A percentile compares a stretch with the other conserved stretches of the same genome.
Evolutionary conservation across 2,888 invertebrate species (phyloP).

Genomic region (Lepeophtheirus nordmannii): DNA sequence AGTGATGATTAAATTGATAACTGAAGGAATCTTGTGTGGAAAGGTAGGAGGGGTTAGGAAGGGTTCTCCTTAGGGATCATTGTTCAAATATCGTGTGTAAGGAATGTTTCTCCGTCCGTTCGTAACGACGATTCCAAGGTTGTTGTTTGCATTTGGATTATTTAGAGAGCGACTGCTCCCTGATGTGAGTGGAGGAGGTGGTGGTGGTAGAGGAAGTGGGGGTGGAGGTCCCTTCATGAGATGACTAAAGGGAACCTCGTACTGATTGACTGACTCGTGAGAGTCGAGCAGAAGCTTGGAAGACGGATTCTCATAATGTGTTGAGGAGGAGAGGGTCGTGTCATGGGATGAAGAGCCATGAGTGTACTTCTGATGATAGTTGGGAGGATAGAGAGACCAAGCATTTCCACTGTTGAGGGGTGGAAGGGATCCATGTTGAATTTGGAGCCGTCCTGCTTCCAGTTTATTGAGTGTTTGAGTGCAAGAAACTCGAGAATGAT

Average conservation of each 20-base stretch:
- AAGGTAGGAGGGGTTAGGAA: not conserved
- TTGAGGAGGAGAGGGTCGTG: not conserved
- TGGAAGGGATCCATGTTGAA: conserved; percentile 3
- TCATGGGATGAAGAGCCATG: conserved; percentile 16
- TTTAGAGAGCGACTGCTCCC: not conserved
- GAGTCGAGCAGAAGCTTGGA: not conserved
- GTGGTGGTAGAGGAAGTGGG: not conserved
- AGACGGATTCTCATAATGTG: not conserved
- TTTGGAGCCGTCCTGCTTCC: not conserved
- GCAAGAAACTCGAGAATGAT: not conserved
- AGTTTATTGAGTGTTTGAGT: not conserved
- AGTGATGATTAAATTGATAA: not conserved
- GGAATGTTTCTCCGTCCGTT: conserved; percentile 3
- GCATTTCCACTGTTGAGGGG: not conserved
- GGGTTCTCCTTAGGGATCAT: not conserved
- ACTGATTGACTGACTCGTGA: conserved; percentile 1
- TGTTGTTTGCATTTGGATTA: not conserved
- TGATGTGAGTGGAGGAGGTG: not conserved
- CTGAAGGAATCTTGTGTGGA: conserved; percentile 6
- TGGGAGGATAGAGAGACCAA: conserved; percentile 14
- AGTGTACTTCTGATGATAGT: conserved; percentile 1
- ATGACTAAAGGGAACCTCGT: conserved; percentile 20
- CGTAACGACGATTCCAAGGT: not conserved
- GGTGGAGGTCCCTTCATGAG: conserved; percentile 2
- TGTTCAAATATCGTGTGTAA: not conserved